Evolutionary conservation across 2,113 vertebrate species (phyloP).

Genomic region (Syrmaticus mikado): DNA sequence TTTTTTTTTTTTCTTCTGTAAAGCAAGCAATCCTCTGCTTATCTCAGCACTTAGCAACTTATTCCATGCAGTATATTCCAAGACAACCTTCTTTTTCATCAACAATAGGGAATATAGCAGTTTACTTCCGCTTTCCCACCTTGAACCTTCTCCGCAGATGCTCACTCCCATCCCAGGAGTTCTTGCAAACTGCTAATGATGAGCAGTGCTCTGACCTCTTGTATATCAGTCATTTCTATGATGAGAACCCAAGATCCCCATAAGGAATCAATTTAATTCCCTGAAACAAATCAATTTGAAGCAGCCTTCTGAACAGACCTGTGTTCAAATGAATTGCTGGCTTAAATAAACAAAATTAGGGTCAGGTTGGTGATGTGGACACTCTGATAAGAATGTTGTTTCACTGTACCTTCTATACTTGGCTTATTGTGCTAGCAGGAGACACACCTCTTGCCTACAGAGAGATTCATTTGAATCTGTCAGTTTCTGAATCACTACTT

Average conservation of each 20-base stretch:
- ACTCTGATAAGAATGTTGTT: neutral
- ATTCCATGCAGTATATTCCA: neutral
- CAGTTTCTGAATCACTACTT: neutral
- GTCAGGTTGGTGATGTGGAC: neutral
- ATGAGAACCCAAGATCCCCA: neutral
- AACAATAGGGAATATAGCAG: rapidly evolving
- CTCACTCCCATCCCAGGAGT: neutral
- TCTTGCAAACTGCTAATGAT: neutral
- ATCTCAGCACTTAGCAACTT: neutral
- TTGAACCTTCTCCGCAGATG: neutral
- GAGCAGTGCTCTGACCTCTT: neutral
- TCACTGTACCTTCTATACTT: neutral
- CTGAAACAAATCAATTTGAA: neutral
- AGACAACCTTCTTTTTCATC: neutral
- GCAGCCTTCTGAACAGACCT: neutral
- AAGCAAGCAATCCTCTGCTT: neutral
- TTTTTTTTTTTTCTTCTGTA: neutral
- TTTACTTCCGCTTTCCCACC: neutral
- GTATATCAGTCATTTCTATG: neutral
- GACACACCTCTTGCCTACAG: neutral
- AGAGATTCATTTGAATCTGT: neutral
- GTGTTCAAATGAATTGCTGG: neutral
- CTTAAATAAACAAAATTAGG: neutral
- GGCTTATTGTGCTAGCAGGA: neutral
- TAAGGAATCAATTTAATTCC: neutral